A percentile compares a stretch with the other conserved stretches of the same genome.
Conservation (phyloP, 1,140 invertebrate species). For the Philopotamus ludificatus region DNA sequence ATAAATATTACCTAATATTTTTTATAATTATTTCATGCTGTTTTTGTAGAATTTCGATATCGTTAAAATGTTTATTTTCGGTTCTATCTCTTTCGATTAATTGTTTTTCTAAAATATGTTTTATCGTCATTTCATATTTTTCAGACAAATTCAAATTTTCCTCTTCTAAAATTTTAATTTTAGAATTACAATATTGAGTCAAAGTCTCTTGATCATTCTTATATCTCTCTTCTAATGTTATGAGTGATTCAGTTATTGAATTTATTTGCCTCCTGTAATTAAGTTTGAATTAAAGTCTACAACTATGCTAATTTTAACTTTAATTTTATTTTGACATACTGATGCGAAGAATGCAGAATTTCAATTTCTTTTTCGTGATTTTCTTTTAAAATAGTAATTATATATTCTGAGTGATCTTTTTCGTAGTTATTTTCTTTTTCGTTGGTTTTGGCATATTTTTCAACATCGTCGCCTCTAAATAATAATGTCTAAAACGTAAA, state of each 20-base stretch:
- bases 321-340: too few relatives aligned
- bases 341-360: constrained; percentile 54
- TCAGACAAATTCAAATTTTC: constrained; percentile 49
- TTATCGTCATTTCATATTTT: constrained; percentile 48
- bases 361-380: constrained; percentile 56
- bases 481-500: constrained; percentile 27
- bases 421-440: neutral
- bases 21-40: constrained; percentile 52
- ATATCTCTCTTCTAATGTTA: constrained; percentile 50
- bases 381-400: constrained; percentile 51
- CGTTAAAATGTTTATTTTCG: constrained; percentile 49
- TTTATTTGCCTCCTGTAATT: constrained; percentile 49
- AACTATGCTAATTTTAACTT: too few relatives aligned
- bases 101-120: constrained; percentile 46
- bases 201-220: constrained; percentile 54
- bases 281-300: constrained; percentile 19
- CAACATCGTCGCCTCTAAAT: constrained; percentile 10
- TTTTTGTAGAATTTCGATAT: constrained; percentile 51
- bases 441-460: neutral
- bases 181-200: constrained; percentile 49
- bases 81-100: constrained; percentile 48
- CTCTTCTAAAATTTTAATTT: constrained; percentile 51
- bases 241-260: constrained; percentile 50
- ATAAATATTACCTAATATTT: constrained; percentile 51
- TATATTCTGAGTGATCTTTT: constrained; percentile 46